Conservation (phyloP, 1,140 invertebrate genomes). For the Macrobrachium rosenbergii region DNA sequence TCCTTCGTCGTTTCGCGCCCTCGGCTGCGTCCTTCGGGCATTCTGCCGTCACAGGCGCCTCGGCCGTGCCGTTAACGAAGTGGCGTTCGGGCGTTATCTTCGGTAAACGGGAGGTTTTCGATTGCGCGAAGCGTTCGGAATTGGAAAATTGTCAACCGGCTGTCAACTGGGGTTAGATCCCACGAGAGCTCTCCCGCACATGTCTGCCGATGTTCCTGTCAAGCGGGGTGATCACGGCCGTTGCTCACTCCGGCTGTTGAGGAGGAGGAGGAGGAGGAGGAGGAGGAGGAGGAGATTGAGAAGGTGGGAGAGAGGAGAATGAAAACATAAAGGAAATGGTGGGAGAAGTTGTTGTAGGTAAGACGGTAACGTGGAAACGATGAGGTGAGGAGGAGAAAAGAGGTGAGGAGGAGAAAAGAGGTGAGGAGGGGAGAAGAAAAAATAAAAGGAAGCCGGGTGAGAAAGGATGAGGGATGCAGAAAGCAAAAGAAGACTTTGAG, state of each 20-base stretch:
- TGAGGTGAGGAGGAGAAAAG: background rate
- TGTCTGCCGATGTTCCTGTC: constrained; percentile 59
- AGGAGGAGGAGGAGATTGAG: background rate
- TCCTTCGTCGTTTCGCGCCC: background rate
- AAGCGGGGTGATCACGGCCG: constrained; percentile 48
- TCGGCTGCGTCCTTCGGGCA: background rate
- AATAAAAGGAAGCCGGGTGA: background rate
- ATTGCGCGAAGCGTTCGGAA: background rate
- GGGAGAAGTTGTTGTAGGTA: background rate
- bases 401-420: background rate
- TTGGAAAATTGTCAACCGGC: background rate
- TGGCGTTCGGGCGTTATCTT: background rate
- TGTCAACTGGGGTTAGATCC: constrained; percentile 32
- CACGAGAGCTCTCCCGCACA: constrained; percentile 53
- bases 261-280: background rate
- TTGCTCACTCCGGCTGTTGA: constrained; percentile 42
- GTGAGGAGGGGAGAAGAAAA: background rate
- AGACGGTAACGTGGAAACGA: background rate
- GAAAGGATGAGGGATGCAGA: background rate
- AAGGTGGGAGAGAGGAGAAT: background rate
- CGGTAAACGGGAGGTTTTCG: background rate
- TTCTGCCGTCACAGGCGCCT: background rate
- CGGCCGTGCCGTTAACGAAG: too few relatives aligned
- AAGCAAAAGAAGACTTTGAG: too few relatives aligned
- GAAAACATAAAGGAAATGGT: background rate